phyloP scores from a whole-genome alignment of 2,888 invertebrate species.

The Harpalus rubripes region DNA sequence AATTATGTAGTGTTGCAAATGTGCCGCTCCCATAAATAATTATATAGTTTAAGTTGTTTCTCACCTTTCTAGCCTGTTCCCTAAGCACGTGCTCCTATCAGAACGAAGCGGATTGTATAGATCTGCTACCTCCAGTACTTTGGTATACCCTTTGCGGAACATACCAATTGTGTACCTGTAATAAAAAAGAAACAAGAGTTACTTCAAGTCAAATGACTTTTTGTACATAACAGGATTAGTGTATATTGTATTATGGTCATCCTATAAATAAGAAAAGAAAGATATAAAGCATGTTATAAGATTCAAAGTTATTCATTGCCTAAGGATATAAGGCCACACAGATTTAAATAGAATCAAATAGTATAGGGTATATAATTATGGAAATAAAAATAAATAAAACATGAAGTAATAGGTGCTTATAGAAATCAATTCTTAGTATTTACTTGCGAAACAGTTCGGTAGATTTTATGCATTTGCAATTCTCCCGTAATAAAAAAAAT shows the following conservation, averaged over 20 bases:
- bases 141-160: constrained; percentile 86
- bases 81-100: constrained; percentile 85
- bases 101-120: constrained; percentile 84
- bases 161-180: constrained; percentile 88
- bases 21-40: too few relatives aligned
- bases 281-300: constrained; percentile 9
- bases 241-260: background rate
- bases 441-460: too few relatives aligned
- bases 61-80: constrained; percentile 84
- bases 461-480: too few relatives aligned
- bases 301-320: background rate
- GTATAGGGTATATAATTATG: too few relatives aligned
- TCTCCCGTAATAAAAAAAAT: too few relatives aligned
- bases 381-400: constrained; percentile 1
- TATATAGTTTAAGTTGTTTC: background rate
- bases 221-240: constrained; percentile 17
- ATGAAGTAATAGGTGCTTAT: too few relatives aligned
- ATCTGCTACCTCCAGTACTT: constrained; percentile 86
- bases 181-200: constrained; percentile 50
- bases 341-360: constrained; percentile 13
- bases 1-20: too few relatives aligned
- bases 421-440: too few relatives aligned
- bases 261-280: background rate
- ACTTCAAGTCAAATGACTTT: background rate
- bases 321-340: constrained; percentile 17